phyloP scores from a whole-genome alignment of 2,888 invertebrate species.

The Hecatera dysodea region DNA sequence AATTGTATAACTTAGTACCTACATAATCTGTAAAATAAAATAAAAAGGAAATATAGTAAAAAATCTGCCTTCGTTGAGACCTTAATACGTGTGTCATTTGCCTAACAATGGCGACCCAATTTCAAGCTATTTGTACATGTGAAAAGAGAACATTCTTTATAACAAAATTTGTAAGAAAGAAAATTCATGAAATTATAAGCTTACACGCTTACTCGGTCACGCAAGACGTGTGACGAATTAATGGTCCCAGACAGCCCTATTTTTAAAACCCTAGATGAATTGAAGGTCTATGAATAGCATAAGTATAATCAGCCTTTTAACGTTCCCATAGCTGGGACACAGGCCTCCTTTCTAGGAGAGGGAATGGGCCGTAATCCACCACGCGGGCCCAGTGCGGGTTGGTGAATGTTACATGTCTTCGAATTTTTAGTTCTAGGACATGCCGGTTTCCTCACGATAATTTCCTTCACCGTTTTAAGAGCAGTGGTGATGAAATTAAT shows the following conservation, averaged over 20 bases:
- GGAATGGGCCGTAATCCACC: too few species aligned
- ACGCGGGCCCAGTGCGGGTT: too few species aligned
- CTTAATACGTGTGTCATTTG: conserved; percentile 28
- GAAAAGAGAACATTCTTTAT: conserved; percentile 20
- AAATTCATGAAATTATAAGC: conserved; percentile 22
- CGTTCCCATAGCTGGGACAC: too few species aligned
- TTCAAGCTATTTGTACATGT: conserved; percentile 40
- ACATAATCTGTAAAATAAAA: too few species aligned
- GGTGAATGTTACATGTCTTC: too few species aligned
- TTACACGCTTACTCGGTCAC: conserved; percentile 26
- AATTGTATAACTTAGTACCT: not conserved
- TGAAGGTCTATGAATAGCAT: not conserved
- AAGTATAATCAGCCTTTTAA: too few species aligned
- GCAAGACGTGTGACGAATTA: conserved; percentile 26
- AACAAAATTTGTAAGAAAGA: conserved; percentile 15
- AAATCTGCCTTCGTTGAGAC: conserved; percentile 6
- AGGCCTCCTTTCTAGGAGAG: too few species aligned
- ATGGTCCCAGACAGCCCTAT: not conserved
- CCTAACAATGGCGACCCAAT: conserved; percentile 44
- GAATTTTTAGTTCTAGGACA: too few species aligned
- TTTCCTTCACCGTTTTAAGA: too few species aligned
- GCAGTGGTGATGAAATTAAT: too few species aligned
- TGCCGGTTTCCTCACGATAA: too few species aligned
- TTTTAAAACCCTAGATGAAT: not conserved
- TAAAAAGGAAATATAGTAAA: too few species aligned